phyloP scores from a whole-genome alignment of 1,140 invertebrate genomes.

The Reticulitermes speratus region DNA sequence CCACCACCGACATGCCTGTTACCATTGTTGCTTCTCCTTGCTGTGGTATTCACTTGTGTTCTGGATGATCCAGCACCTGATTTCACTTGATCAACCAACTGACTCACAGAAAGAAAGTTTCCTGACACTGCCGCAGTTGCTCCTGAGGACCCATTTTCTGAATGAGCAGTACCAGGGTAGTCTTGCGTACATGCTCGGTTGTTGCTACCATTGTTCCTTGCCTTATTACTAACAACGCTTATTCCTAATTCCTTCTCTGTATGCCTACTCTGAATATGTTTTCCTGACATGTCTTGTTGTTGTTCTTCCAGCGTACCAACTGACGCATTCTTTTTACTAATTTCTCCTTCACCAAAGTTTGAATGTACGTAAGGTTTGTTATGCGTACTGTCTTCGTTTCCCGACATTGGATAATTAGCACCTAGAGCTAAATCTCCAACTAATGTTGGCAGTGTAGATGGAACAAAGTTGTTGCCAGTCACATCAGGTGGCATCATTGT shows the following conservation, averaged over 20 bases:
- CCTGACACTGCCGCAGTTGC: not conserved
- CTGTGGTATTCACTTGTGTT: conserved; percentile 18
- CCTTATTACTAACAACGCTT: not conserved
- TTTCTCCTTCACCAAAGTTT: conserved; percentile 1
- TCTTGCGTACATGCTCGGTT: not conserved
- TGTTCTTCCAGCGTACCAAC: not conserved
- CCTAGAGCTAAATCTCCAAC: conserved; percentile 59
- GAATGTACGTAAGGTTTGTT: conserved; percentile 48
- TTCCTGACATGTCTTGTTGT: not conserved
- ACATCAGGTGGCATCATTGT: conserved; percentile 14
- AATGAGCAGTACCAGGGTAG: not conserved
- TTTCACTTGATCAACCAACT: conserved; percentile 61
- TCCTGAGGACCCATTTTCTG: conserved; percentile 6
- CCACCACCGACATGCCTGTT: not conserved
- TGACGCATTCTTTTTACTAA: conserved; percentile 9
- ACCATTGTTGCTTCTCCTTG: not conserved
- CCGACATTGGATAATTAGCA: conserved; percentile 42
- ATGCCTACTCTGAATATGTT: conserved; percentile 1
- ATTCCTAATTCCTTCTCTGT: not conserved
- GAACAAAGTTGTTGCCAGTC: conserved; percentile 42
- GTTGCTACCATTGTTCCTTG: not conserved
- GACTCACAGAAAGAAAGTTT: conserved; percentile 62
- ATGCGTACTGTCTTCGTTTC: conserved; percentile 43
- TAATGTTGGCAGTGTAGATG: conserved; percentile 56
- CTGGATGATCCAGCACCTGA: conserved; percentile 5